Conservation (phyloP, 64 coral and sea anemone genomes). For the Astreopora myriophthalma region DNA sequence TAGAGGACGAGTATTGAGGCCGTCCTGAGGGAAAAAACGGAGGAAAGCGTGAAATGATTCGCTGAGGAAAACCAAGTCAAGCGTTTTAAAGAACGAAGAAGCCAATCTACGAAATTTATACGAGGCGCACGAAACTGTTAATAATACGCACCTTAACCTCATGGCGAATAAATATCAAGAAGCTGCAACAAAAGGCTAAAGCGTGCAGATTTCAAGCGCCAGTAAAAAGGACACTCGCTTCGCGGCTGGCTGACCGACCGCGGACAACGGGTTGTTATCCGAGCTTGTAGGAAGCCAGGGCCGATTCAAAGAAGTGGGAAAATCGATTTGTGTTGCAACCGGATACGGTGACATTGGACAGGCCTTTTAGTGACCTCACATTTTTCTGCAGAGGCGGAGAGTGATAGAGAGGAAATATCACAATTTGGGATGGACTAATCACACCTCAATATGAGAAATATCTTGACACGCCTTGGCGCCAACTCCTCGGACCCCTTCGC, state of each 20-base stretch:
- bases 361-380: conserved; percentile 23
- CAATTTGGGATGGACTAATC: conserved; percentile 46
- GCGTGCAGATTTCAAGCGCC: neutral
- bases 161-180: conserved; percentile 7
- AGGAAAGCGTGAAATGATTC: neutral
- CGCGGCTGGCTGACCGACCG: neutral
- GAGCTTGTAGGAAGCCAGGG: neutral
- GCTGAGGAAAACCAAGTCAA: neutral
- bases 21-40: conserved; percentile 31
- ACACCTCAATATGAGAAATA: conserved; percentile 46
- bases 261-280: conserved; percentile 23
- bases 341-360: conserved; percentile 5
- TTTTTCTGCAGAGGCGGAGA: conserved; percentile 17
- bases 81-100: neutral
- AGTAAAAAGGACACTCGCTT: neutral
- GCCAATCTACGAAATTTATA: neutral
- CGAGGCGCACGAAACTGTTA: neutral
- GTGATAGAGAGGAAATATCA: conserved; percentile 37
- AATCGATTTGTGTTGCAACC: conserved; percentile 8
- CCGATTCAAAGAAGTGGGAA: conserved; percentile 43
- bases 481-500: neutral
- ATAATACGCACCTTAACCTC: neutral
- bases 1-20: conserved; percentile 34
- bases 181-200: neutral
- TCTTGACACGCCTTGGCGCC: conserved; percentile 25